Evolutionary conservation across 2,113 vertebrate species (phyloP), one percentile per base, ranked within the genome.

Genomic region (Calonectris borealis): DNA sequence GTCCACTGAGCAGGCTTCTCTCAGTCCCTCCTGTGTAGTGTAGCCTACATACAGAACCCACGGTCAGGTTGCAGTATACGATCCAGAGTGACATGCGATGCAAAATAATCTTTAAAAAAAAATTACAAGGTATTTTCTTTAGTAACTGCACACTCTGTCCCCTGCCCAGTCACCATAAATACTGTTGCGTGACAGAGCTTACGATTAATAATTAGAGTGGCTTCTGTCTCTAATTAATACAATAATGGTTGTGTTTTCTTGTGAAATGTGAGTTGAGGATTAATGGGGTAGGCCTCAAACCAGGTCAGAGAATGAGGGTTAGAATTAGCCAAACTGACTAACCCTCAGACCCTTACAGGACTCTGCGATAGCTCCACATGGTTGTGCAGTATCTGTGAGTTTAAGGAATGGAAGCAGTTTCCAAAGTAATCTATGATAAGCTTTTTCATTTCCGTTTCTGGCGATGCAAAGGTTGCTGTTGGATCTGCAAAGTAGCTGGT

Each of bases 171-270:
- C 38, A 48, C n/a, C 16, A n/a, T n/a, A 91, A 88, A 52, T 48
- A 72, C 46, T 1, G 1, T 69, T 83, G 77, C 7, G 11, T 82
- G 66, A 72, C 36, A 44, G 58, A 55, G 21, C n/a, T 72, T 88
- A 40, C 21, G 79, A 27, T 36, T 46, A 88, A 55, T 76, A 81
- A 66, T 42, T 44, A 42, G n/a, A 48, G 16, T 78, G 68, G 15
- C n/a, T 90, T 94, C 58, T 77, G 32, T 76, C 69, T 90, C 32
- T 90, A 52, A 64, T 83, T 90, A 89, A 86, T 73, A 27, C 12
- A 70, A 31, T 66, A 51, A 38, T 76, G n/a, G 24, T 52, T 66
- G 34, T 65, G 21, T 68, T 81, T 80, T 71, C 46, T 90, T 90
- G 44, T 58, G 48, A 65, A 73, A 75, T 78, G 22, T 55, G 48